Evolutionary conservation across 2,888 invertebrate genomes (phyloP).

Genomic region (Drosophila kuntzei): DNA sequence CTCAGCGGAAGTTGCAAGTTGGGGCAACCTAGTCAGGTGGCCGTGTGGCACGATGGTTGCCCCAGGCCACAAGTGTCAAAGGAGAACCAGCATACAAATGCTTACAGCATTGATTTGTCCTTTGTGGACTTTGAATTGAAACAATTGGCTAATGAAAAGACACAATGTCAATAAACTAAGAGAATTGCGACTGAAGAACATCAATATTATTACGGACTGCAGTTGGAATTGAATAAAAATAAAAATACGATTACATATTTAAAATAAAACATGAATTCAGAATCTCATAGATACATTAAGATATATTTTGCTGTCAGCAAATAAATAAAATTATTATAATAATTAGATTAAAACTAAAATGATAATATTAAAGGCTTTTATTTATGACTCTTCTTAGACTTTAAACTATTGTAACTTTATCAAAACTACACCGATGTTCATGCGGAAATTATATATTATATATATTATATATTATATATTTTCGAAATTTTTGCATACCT

Average conservation of each 20-base stretch:
- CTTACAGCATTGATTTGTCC: slow-evolving; percentile 54
- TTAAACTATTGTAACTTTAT: not conserved
- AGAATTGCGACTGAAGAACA: not conserved
- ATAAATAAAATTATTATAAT: not conserved
- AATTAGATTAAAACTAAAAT: not conserved
- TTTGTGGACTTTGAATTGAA: slow-evolving; percentile 63
- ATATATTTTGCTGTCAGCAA: not conserved
- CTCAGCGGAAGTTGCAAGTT: not conserved
- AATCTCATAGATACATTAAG: not conserved
- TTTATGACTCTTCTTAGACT: not conserved
- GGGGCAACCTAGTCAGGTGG: slow-evolving; percentile 8
- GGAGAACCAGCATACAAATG: slow-evolving; percentile 16
- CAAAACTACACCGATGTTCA: not conserved
- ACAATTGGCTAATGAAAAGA: slow-evolving; percentile 44
- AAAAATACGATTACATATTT: too few species aligned
- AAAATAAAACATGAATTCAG: not conserved
- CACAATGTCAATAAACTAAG: not conserved
- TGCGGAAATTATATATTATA: too few species aligned
- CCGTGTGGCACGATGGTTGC: slow-evolving; percentile 58
- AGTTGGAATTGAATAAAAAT: too few species aligned
- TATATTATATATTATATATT: too few species aligned
- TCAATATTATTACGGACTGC: too few species aligned
- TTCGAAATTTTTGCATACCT: too few species aligned
- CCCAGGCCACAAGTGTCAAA: slow-evolving; percentile 38
- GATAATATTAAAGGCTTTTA: not conserved